Evolutionary conservation across 2,113 vertebrate genomes (phyloP).

Genomic region (Kryptolebias marmoratus): DNA sequence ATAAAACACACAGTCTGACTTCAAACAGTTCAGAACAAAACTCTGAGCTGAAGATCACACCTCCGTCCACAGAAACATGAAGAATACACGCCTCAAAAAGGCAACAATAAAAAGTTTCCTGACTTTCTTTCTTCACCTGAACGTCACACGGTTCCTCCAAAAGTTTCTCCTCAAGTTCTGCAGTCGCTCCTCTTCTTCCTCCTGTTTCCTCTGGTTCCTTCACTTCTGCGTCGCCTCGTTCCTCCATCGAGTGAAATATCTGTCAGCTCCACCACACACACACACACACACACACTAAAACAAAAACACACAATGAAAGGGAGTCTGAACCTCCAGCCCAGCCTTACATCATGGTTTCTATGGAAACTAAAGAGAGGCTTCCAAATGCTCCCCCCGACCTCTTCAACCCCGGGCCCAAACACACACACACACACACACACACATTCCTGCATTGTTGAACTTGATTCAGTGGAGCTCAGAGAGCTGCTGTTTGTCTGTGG

Average conservation of each 20-base stretch:
- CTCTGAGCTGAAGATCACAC: not conserved
- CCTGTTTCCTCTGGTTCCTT: constrained; percentile 11
- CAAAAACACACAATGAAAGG: constrained; percentile 15
- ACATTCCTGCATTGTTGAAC: constrained; percentile 43
- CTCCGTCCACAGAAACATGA: not conserved
- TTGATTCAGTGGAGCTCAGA: constrained; percentile 31
- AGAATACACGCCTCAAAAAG: not conserved
- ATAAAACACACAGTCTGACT: not conserved
- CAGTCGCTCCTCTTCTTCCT: not conserved
- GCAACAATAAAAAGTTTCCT: not conserved
- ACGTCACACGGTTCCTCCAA: not conserved
- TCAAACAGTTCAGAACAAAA: not conserved
- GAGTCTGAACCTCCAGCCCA: constrained; percentile 25
- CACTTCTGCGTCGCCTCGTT: not conserved
- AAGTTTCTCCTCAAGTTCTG: not conserved
- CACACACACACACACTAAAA: constrained; percentile 19
- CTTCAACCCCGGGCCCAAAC: constrained; percentile 30
- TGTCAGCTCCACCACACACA: not conserved
- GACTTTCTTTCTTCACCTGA: constrained; percentile 15
- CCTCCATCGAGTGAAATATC: constrained; percentile 14
- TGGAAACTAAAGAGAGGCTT: constrained; percentile 44
- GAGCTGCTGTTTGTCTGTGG: constrained; percentile 15
- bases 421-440: constrained; percentile 29
- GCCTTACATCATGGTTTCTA: constrained; percentile 52
- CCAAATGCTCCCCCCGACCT: constrained; percentile 41